Evolutionary conservation across 1,140 invertebrate species (phyloP).

Genomic region (Ceratitis capitata): DNA sequence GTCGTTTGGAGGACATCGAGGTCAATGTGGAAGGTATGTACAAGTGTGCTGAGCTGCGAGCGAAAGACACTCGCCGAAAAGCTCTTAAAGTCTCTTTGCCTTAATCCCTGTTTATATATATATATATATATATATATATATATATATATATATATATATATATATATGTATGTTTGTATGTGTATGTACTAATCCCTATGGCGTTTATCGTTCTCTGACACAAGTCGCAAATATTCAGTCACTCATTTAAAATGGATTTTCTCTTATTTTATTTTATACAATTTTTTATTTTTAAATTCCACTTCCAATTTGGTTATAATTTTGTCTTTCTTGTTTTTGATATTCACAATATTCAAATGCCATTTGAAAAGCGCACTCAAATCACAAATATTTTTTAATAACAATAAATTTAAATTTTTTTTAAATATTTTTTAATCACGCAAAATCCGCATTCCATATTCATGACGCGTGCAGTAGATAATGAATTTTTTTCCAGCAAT

Average conservation of each 20-base stretch:
- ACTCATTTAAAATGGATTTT: constrained; percentile 41
- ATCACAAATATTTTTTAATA: not conserved
- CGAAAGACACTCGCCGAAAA: not conserved
- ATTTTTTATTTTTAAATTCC: constrained; percentile 24
- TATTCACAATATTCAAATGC: not conserved
- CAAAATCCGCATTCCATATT: not conserved
- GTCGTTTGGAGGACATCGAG: constrained; percentile 89
- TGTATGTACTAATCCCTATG: constrained; percentile 39
- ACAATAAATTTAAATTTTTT: not conserved
- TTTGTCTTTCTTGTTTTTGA: not conserved
- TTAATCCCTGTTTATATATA: constrained; percentile 31
- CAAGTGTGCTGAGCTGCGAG: not conserved
- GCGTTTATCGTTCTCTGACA: not conserved
- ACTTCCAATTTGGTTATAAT: not conserved
- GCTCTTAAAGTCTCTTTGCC: not conserved
- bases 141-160: constrained; percentile 33
- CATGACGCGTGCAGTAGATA: constrained; percentile 1
- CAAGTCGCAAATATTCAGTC: not conserved
- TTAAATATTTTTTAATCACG: too few species aligned
- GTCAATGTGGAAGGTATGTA: constrained; percentile 90
- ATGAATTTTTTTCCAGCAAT: not conserved
- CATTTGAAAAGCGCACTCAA: not conserved
- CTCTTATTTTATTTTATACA: constrained; percentile 43
- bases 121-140: constrained; percentile 35
- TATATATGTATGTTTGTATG: constrained; percentile 37